phyloP scores from a whole-genome alignment of 2,113 vertebrate species.

The Speoplatyrhinus poulsoni region DNA sequence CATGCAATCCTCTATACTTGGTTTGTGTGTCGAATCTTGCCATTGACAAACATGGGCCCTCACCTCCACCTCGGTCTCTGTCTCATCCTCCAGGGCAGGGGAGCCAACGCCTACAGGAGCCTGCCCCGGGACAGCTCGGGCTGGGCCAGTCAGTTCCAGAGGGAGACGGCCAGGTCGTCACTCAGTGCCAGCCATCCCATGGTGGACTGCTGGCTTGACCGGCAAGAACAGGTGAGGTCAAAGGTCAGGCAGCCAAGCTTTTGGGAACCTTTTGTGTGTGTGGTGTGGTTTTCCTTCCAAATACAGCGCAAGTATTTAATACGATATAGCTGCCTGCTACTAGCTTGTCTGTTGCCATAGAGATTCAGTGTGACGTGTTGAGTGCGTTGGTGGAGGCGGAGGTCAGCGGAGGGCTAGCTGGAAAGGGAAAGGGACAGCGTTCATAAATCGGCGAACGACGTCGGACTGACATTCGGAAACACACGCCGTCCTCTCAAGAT shows the following conservation, averaged over 20 bases:
- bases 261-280: too few species aligned
- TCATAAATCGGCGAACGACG: slow-evolving; percentile 6
- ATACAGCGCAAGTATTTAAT: too few species aligned
- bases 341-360: too few species aligned
- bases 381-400: too few species aligned
- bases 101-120: slow-evolving; percentile 86
- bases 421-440: too few species aligned
- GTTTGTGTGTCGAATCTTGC: neutral
- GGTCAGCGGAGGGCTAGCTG: too few species aligned
- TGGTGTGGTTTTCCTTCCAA: too few species aligned
- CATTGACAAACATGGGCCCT: neutral
- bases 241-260: too few species aligned
- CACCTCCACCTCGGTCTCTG: neutral
- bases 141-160: slow-evolving; percentile 94
- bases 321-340: too few species aligned
- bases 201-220: slow-evolving; percentile 96
- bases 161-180: slow-evolving; percentile 92
- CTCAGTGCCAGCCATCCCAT: slow-evolving; percentile 97
- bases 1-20: neutral
- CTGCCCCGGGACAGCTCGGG: slow-evolving; percentile 88
- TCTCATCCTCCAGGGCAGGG: slow-evolving; percentile 56
- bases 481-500: neutral
- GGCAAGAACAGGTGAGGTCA: slow-evolving; percentile 90
- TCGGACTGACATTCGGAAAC: slow-evolving; percentile 4
- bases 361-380: too few species aligned